Conservation (phyloP, 2,113 vertebrate species). For the Chlamydotis undulata region DNA sequence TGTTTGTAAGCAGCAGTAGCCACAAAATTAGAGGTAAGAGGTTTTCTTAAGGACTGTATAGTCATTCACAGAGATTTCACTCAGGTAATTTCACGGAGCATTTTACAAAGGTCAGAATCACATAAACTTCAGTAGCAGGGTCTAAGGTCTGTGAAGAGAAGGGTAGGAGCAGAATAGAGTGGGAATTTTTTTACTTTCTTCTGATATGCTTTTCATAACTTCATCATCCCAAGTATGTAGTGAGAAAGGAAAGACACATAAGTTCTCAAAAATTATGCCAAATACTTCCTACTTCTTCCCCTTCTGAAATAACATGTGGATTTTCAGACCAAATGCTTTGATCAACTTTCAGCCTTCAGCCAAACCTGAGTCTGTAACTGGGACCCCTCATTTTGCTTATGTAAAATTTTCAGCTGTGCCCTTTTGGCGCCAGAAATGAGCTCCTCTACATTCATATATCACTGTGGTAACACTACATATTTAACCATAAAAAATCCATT, state of each 20-base stretch:
- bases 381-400: background rate
- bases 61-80: background rate
- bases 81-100: background rate
- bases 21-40: background rate
- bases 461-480: background rate
- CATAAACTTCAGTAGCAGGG: background rate
- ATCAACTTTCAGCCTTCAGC: background rate
- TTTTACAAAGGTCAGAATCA: background rate
- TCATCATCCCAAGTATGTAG: background rate
- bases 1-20: background rate
- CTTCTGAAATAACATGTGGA: background rate
- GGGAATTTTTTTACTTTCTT: background rate
- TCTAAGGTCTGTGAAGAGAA: background rate
- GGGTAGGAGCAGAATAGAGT: background rate
- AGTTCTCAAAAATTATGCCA: background rate
- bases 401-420: background rate
- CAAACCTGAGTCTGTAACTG: background rate
- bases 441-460: background rate
- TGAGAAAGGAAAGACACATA: background rate
- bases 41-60: background rate
- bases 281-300: background rate
- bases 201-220: background rate
- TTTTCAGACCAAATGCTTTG: background rate
- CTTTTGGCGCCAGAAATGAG: background rate
- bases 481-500: background rate